A percentile compares a stretch with the other conserved stretches of the same genome.
phyloP scores from a whole-genome alignment of 2,888 invertebrate genomes.

The Hydriomena furcata region DNA sequence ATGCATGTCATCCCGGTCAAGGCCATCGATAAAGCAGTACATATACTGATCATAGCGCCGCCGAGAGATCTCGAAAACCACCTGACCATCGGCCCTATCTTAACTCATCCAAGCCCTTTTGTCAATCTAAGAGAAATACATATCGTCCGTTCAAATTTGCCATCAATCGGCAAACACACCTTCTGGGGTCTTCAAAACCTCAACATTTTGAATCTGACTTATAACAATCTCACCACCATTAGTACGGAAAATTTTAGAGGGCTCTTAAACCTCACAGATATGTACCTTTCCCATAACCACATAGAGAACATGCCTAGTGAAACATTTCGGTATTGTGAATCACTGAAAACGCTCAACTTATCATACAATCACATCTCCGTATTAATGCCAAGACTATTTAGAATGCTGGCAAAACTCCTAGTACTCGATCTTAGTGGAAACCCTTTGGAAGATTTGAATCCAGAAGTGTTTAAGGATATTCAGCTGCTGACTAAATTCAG shows the following conservation, averaged over 20 bases:
- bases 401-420: constrained; percentile 88
- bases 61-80: constrained; percentile 84
- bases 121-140: constrained; percentile 86
- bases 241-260: constrained; percentile 90
- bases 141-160: constrained; percentile 88
- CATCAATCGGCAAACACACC: constrained; percentile 90
- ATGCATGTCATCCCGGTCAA: constrained; percentile 86
- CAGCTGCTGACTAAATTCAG: constrained; percentile 88
- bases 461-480: constrained; percentile 91
- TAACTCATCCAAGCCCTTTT: constrained; percentile 80
- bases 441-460: constrained; percentile 88
- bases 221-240: constrained; percentile 88
- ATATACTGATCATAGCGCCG: constrained; percentile 87
- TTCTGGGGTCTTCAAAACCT: constrained; percentile 90
- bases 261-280: constrained; percentile 87
- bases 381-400: constrained; percentile 88
- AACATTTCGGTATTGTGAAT: constrained; percentile 88
- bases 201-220: constrained; percentile 85
- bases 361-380: constrained; percentile 87
- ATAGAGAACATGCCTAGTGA: constrained; percentile 90
- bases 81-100: constrained; percentile 88
- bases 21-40: constrained; percentile 85
- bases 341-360: constrained; percentile 86
- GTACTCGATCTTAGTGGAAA: constrained; percentile 90
- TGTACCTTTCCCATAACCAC: constrained; percentile 89